Percentiles rank a stretch among this genome's conserved stretches.
Evolutionary conservation across 2,888 invertebrate genomes (phyloP).

Genomic region (Pyrrhosoma nymphula): DNA sequence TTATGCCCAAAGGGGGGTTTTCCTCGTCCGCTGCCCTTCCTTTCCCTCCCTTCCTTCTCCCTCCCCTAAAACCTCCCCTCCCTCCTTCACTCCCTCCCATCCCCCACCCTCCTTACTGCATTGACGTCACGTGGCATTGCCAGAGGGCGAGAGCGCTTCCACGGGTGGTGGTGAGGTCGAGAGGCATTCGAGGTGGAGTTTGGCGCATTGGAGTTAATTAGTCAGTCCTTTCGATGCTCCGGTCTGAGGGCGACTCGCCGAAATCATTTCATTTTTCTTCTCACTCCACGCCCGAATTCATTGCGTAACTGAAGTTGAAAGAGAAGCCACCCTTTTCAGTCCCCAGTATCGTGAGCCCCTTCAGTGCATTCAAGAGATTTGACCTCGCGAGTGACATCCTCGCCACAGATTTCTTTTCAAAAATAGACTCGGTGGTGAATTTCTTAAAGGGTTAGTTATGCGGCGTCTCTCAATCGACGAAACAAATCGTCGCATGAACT

Average conservation of each 20-base stretch:
- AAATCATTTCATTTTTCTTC: conserved; percentile 36
- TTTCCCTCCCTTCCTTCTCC: no score
- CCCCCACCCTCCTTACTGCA: conserved; percentile 32
- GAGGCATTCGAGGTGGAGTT: not conserved
- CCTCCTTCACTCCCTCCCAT: not conserved
- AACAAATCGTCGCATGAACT: not conserved
- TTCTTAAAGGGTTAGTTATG: not conserved
- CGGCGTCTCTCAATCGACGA: not conserved
- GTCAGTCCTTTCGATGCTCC: conserved; percentile 31
- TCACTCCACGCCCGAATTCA: conserved; percentile 2
- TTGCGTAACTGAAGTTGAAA: not conserved
- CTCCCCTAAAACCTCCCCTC: not conserved
- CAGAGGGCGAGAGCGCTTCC: not conserved
- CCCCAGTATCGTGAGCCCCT: not conserved
- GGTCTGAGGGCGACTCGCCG: not conserved
- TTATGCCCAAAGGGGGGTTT: not conserved
- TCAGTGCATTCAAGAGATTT: not conserved
- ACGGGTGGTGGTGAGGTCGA: not conserved
- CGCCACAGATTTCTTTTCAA: not conserved
- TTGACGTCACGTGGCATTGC: conserved; percentile 58
- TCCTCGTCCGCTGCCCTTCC: not conserved
- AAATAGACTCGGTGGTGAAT: not conserved
- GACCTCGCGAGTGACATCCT: not conserved
- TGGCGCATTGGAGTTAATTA: conserved; percentile 50
- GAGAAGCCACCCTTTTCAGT: not conserved